Evolutionary conservation across 2,888 invertebrate species (phyloP).

Genomic region (Ichneumoninae sp.): DNA sequence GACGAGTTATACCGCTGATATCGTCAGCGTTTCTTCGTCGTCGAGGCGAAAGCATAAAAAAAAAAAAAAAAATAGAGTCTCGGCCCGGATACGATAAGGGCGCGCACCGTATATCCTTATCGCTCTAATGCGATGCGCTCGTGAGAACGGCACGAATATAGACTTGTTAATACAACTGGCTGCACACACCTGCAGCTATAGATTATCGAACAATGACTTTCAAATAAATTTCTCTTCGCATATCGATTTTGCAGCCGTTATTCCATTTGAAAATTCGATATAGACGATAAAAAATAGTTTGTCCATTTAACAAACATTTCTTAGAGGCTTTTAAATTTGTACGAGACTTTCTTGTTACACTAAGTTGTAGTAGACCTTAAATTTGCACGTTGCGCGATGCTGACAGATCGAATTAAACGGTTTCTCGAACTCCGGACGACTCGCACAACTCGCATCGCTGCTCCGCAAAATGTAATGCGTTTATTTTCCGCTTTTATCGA

Average conservation of each 20-base stretch:
- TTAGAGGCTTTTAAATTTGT: background rate
- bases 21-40: conserved; percentile 34
- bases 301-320: background rate
- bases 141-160: conserved; percentile 7
- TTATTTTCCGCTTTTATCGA: conserved; percentile 2
- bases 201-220: background rate
- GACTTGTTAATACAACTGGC: conserved; percentile 17
- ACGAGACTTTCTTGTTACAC: background rate
- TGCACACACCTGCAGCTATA: background rate
- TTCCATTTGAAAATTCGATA: background rate
- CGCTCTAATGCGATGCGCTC: conserved; percentile 35
- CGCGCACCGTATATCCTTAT: conserved; percentile 30
- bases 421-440: conserved; percentile 75
- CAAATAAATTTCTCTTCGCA: background rate
- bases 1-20: conserved; percentile 30
- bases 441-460: background rate
- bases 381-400: conserved; percentile 31
- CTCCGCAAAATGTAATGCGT: conserved; percentile 5
- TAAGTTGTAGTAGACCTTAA: background rate
- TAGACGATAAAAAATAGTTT: background rate
- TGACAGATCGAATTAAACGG: conserved; percentile 73
- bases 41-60: background rate
- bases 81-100: conserved; percentile 38
- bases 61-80: conserved; percentile 17
- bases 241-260: background rate